Evolutionary conservation across 2,797 vertebrate species (phyloP).

Genomic region (Crenichthys baileyi): DNA sequence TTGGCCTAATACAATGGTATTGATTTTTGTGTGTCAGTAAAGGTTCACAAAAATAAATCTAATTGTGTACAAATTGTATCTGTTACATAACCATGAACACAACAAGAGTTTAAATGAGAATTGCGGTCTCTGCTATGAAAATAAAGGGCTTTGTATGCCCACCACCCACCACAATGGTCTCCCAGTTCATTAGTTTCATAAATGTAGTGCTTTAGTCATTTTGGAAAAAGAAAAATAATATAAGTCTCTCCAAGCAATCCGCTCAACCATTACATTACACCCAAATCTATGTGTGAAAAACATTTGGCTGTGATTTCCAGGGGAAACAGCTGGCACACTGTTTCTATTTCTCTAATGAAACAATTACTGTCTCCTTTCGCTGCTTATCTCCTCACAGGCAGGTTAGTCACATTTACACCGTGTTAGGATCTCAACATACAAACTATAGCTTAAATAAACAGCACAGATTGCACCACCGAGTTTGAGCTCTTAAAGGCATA

Average conservation of each 20-base stretch:
- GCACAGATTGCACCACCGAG: constrained; percentile 30
- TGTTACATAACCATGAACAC: neutral
- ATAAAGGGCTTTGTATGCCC: neutral
- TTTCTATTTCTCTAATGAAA: constrained; percentile 42
- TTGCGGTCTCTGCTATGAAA: neutral
- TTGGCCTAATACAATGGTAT: neutral
- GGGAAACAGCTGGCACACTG: constrained; percentile 1
- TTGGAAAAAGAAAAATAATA: neutral
- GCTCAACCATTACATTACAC: neutral
- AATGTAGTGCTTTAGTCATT: neutral
- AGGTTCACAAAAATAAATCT: neutral
- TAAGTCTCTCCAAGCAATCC: neutral
- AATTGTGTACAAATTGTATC: neutral
- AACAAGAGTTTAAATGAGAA: neutral
- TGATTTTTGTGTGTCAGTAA: neutral
- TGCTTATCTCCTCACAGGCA: constrained; percentile 64
- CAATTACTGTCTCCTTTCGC: constrained; percentile 40
- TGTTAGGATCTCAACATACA: constrained; percentile 37
- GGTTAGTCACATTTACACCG: constrained; percentile 69
- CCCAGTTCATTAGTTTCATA: neutral
- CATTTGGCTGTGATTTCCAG: constrained; percentile 12
- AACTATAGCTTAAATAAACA: constrained; percentile 59
- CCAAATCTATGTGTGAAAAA: constrained; percentile 2
- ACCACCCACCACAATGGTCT: neutral
- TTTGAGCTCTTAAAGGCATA: constrained; percentile 49